Base-by-base conservation (phyloP, 2,888 invertebrate genomes). In the Cybosia mesomella region DNA sequence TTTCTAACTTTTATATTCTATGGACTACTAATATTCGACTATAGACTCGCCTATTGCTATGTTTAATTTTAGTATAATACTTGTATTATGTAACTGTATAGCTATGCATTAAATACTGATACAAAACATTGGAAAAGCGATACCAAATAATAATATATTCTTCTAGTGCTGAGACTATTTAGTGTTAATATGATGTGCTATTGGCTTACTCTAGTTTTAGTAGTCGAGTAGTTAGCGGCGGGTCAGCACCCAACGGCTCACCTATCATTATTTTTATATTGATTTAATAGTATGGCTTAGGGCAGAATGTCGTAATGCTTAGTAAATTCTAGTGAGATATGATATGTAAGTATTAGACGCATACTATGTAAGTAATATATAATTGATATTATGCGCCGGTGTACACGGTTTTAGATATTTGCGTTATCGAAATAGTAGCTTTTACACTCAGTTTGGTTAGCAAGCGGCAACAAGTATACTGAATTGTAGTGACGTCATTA, bases 241-340 rank as follows among this genome's bases (percentile, higher is more conserved):
- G 74, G 75, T 75, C 59, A 66, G 64, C 66, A 64, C 68, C 49
- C 32, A 67, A 71, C 69, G 64, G 73, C 78, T 74, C 76, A 76
- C 64, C 78, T 58, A 71, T 68, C 70, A 68, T 77, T 68, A 64
- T 71, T 76, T 71, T 71, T 76, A 69, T 70, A 66, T 64, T 75
- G 49, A 49, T 49, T 18, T 49, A 67, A 75, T 66, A 75, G 74
- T 78, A 62, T 73, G 70, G 85, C 84, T 82, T 84, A 80, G 79
- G 85, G 85, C 87, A 85, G 84, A 81, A 84, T 75, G 81, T 80
- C 77, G 79, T 82, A 68, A 82, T 81, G 85, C 86, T 85, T 85
- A 75, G 71, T 79, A 80, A 83, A 80, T 81, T 82, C 74, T 87
- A 85, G 87, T 87, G 87, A 86, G 84, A 86, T 79, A 80, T 74